Base-by-base conservation (phyloP, 2,797 vertebrate species). In the Euphonia xanthogaster region DNA sequence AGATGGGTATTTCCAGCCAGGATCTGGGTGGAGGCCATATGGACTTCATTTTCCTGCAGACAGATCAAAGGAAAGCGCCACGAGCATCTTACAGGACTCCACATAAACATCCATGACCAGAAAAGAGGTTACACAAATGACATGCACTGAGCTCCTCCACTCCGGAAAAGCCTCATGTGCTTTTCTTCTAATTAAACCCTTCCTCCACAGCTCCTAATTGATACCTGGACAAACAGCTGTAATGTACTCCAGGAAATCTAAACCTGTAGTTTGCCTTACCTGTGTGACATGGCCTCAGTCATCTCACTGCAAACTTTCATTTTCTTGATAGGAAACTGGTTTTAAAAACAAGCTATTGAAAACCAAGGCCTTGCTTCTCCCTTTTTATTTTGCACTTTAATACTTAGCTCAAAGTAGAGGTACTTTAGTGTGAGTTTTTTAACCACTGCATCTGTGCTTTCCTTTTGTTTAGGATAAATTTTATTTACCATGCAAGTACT, bases 161-260 rank as follows among this genome's bases (percentile, higher is more conserved):
- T 0, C 76, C 15, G 1, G 83, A 81, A 94, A 60, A 78, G 86
- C 76, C 67, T 81, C 11, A 1, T 86, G 25, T 39, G 66, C 77
- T 90, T 72, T 33, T 75, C 90, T 95, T 86, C 86, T 95, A 94
- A 95, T 93, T 86, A 95, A 93, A 91, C 33, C n/a, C 70, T 91
- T 90, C 88, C 92, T 92, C 62, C 45, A 33, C 3, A 45, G 47
- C 40, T 86, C 65, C 82, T 91, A 91, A 89, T 58, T 88, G 85
- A 90, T 91, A 90, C 68, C 73, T 83, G 87, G 65, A 53, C 78
- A 77, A 91, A 88, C 57, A 94, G 86, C 42, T 92, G 70, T 54
- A 88, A 92, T 31, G 74, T 2, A 30, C 50, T 25, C 31, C 80
- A 88, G 73, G 90, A 94, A 95, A 86, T 27, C 66, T 14, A 90